phyloP scores from a whole-genome alignment of 2,888 invertebrate genomes.

The Didymodactylos carnosus region DNA sequence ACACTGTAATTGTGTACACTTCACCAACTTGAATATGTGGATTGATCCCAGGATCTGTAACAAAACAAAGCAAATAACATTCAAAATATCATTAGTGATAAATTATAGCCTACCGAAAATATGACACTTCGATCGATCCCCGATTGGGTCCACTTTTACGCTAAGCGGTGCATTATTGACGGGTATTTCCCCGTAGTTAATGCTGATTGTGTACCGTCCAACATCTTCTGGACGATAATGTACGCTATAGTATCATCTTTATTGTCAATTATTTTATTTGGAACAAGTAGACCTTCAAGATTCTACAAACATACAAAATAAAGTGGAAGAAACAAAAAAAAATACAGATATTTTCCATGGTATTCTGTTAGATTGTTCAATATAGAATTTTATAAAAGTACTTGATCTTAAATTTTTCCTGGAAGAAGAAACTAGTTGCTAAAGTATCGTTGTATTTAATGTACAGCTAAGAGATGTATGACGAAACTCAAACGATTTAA shows the following conservation, averaged over 20 bases:
- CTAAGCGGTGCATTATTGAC: conserved; percentile 61
- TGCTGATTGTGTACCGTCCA: conserved; percentile 51
- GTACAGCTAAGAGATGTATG: no score
- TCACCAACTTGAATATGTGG: conserved; percentile 56
- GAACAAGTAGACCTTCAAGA: conserved; percentile 52
- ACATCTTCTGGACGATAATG: conserved; percentile 45
- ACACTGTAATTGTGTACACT: conserved; percentile 57
- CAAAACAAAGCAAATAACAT: background rate
- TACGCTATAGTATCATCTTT: conserved; percentile 44
- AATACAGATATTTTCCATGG: no score
- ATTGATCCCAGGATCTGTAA: conserved; percentile 4
- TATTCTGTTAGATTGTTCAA: no score
- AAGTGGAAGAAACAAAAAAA: background rate
- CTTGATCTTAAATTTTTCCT: no score
- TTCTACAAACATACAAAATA: no score
- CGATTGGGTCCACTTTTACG: conserved; percentile 50
- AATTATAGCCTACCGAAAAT: conserved; percentile 2
- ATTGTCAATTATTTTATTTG: conserved; percentile 49
- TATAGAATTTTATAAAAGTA: no score
- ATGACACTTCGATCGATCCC: conserved; percentile 35
- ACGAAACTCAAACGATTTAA: no score
- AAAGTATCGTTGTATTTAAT: no score
- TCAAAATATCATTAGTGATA: no score
- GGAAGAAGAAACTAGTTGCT: no score
- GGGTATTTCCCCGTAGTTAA: conserved; percentile 61